Conservation (phyloP, 1,140 invertebrate genomes). For the Aphis craccivora region DNA sequence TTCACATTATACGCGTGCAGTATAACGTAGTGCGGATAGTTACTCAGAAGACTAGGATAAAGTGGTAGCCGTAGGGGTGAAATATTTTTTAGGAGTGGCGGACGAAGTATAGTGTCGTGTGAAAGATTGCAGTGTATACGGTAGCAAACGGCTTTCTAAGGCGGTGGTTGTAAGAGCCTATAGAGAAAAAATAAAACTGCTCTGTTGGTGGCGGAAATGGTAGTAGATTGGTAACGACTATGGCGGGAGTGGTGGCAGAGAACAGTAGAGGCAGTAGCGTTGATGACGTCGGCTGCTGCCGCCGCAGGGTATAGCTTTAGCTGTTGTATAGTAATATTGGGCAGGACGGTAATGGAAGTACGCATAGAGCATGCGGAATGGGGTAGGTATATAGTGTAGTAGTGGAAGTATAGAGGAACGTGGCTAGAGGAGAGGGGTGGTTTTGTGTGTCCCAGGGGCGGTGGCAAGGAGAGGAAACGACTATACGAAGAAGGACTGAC, state of each 20-base stretch:
- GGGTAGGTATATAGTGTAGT: neutral
- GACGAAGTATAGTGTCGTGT: neutral
- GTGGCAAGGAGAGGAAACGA: slow-evolving; percentile 42
- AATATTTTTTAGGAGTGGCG: neutral
- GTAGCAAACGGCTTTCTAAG: slow-evolving; percentile 16
- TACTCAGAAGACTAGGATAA: neutral
- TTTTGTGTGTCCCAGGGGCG: slow-evolving; percentile 49
- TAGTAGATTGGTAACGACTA: neutral
- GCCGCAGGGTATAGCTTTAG: slow-evolving; percentile 48
- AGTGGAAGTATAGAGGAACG: neutral
- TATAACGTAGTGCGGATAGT: neutral
- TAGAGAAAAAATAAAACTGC: slow-evolving; percentile 13
- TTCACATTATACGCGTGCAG: neutral
- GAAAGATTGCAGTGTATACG: neutral
- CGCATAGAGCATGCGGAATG: slow-evolving; percentile 10
- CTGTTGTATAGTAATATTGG: slow-evolving; percentile 36
- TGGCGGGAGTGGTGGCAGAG: neutral
- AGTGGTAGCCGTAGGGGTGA: neutral
- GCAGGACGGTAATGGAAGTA: slow-evolving; percentile 44
- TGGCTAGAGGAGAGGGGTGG: neutral
- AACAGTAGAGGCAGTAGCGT: neutral
- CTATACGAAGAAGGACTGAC: slow-evolving; percentile 52
- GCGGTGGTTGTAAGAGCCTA: neutral
- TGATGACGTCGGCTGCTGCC: slow-evolving; percentile 45
- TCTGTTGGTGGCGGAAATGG: slow-evolving; percentile 23